These are phyloP conservation scores for Spizaetus ornatus DNA, from an alignment of 2,113 vertebrate genomes.

Conservation along the genomic window DNA sequence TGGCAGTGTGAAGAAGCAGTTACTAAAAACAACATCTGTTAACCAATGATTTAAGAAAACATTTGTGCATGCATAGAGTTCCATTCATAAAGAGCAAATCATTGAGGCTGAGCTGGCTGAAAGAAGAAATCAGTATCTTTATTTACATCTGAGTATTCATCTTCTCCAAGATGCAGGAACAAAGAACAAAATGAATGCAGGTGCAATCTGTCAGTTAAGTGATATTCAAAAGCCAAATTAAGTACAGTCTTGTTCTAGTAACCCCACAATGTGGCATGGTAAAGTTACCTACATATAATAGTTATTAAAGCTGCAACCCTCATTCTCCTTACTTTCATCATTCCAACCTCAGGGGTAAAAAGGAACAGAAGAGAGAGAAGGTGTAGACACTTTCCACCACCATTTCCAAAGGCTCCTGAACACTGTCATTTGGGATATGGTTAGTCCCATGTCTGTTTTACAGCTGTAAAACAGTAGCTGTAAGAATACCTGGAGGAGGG, in stretches of 20 bases:
- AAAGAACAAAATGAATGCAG: background rate
- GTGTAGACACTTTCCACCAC: background rate
- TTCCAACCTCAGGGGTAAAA: background rate
- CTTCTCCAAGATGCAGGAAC: background rate
- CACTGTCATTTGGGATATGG: background rate
- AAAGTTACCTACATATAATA: background rate
- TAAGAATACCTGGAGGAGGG: fast-evolving
- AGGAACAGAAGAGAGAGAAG: background rate
- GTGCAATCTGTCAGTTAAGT: background rate
- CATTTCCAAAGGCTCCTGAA: background rate
- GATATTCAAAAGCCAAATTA: background rate
- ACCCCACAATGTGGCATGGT: background rate
- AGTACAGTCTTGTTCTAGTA: background rate
- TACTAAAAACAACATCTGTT: background rate
- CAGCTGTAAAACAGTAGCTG: background rate
- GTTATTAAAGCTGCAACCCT: background rate
- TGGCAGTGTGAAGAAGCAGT: background rate
- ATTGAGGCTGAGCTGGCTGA: background rate
- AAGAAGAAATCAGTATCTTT: background rate
- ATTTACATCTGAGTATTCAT: background rate
- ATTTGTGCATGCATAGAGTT: background rate
- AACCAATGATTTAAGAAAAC: background rate
- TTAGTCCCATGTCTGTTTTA: background rate
- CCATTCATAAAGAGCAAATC: background rate
- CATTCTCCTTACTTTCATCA: background rate